Conservation (phyloP, 2,797 vertebrate genomes). For the Poeciliopsis turneri region DNA sequence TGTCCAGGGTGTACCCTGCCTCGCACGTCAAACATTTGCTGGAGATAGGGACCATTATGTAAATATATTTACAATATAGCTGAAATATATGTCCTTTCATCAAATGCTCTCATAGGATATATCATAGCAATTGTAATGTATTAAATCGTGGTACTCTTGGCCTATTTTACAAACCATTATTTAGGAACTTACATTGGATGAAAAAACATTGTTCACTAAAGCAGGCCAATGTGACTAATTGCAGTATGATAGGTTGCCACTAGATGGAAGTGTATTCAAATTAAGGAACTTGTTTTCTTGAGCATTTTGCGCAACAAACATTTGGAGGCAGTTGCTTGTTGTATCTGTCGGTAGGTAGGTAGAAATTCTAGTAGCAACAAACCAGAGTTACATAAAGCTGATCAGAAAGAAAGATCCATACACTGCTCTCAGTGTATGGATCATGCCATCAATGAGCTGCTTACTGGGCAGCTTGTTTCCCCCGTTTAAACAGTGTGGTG, state of each 20-base stretch:
- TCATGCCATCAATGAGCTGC: conserved; percentile 44
- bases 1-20: no score
- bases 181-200: background rate
- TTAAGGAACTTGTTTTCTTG: conserved; percentile 11
- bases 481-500: conserved; percentile 18
- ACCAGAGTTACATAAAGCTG: conserved; percentile 59
- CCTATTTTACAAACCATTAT: background rate
- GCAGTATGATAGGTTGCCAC: conserved; percentile 41
- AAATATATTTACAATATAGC: no score
- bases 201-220: background rate
- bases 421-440: conserved; percentile 27
- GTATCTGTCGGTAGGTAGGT: conserved; percentile 58
- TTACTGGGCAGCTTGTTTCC: background rate
- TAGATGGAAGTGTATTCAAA: conserved; percentile 56
- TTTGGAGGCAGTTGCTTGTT: conserved; percentile 57
- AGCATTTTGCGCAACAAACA: conserved; percentile 54
- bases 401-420: conserved; percentile 23
- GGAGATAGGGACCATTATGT: no score
- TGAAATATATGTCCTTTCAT: no score
- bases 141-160: background rate
- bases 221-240: background rate
- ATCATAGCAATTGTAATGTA: background rate
- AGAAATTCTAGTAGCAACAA: conserved; percentile 61
- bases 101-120: background rate
- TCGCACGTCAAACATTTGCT: no score